Evolutionary conservation across 1,140 invertebrate genomes (phyloP).

Genomic region (Wiebesia pumilae): DNA sequence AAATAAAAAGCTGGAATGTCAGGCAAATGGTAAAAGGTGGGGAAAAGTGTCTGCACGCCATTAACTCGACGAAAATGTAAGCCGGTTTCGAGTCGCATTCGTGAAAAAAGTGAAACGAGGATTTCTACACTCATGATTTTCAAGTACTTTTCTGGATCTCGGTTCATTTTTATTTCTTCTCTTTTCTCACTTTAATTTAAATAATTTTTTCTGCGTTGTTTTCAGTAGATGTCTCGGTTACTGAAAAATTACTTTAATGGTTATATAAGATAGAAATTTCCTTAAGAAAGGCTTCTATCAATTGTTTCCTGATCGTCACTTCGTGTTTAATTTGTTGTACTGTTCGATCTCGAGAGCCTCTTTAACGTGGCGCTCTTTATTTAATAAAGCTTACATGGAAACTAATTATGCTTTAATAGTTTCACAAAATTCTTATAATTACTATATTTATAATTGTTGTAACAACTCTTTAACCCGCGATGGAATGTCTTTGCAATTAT

Average conservation of each 20-base stretch:
- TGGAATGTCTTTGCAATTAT: no score
- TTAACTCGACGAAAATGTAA: conserved; percentile 38
- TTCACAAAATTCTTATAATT: no score
- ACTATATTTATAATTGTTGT: no score
- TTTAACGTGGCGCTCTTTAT: no score
- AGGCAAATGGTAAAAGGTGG: neutral
- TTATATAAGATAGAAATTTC: neutral
- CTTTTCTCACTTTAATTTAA: conserved; percentile 15
- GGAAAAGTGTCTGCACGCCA: conserved; percentile 33
- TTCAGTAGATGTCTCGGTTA: neutral
- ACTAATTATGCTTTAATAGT: no score
- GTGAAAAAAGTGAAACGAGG: conserved; percentile 16
- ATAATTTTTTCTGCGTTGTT: neutral
- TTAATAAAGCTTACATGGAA: no score
- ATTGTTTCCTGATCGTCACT: neutral
- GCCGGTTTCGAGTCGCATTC: neutral
- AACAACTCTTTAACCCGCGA: no score
- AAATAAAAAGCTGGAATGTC: neutral
- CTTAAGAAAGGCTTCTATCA: no score
- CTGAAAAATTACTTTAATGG: neutral
- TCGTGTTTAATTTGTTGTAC: no score
- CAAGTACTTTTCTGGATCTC: conserved; percentile 28
- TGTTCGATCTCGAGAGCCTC: no score
- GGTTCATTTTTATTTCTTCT: conserved; percentile 9
- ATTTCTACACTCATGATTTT: conserved; percentile 22